phyloP scores from a whole-genome alignment of 2,888 invertebrate species.

The Glaucopsyche alexis region DNA sequence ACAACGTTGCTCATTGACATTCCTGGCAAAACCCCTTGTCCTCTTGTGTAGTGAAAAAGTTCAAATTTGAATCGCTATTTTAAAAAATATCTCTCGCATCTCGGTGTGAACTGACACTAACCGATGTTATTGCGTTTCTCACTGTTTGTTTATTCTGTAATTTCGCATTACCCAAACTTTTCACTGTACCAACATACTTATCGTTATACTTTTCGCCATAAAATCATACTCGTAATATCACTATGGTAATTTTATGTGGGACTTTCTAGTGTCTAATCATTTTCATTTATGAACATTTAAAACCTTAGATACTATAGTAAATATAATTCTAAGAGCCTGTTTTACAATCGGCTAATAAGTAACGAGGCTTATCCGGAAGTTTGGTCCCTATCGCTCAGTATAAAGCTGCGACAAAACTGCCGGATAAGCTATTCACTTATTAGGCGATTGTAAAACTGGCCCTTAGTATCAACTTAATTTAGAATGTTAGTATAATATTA shows the following conservation, averaged over 20 bases:
- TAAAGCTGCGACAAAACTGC: too few species aligned
- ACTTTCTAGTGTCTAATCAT: background rate
- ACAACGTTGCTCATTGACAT: too few species aligned
- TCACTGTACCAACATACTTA: slow-evolving; percentile 6
- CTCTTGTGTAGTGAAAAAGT: too few species aligned
- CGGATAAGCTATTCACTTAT: too few species aligned
- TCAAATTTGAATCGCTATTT: too few species aligned
- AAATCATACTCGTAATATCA: background rate
- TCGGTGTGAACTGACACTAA: slow-evolving; percentile 34
- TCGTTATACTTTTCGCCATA: background rate
- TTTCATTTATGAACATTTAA: background rate
- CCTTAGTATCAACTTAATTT: background rate
- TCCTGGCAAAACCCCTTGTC: too few species aligned
- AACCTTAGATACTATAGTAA: background rate
- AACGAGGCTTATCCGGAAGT: too few species aligned
- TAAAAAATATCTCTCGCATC: too few species aligned
- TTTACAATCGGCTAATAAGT: too few species aligned
- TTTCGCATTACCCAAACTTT: background rate
- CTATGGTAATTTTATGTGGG: background rate
- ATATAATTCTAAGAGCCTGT: too few species aligned
- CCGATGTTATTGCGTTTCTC: slow-evolving; percentile 71
- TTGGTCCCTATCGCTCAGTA: too few species aligned
- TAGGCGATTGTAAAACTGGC: too few species aligned
- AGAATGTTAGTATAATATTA: background rate
- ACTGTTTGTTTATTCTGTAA: slow-evolving; percentile 50